Percentiles rank a stretch among this genome's conserved stretches.
phyloP scores from a whole-genome alignment of 2,888 invertebrate species.

The Adela reaumurella region DNA sequence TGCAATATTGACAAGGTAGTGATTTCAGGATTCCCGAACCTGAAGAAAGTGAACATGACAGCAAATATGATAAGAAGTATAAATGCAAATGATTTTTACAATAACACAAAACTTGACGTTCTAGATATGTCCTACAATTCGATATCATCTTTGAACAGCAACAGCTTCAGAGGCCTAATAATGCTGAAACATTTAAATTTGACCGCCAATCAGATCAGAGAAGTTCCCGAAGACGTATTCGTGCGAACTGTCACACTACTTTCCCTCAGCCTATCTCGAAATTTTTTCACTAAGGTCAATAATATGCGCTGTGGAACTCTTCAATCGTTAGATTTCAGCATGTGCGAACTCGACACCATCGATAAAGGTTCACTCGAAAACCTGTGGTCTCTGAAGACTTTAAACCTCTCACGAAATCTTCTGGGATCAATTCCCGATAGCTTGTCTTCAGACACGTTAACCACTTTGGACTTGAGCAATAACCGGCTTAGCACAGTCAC shows the following conservation, averaged over 20 bases:
- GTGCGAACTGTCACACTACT: slow-evolving; percentile 57
- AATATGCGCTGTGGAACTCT: slow-evolving; percentile 57
- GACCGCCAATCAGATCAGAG: slow-evolving; percentile 65
- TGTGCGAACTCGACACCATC: slow-evolving; percentile 61
- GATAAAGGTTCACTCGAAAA: slow-evolving; percentile 55
- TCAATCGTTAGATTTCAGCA: slow-evolving; percentile 58
- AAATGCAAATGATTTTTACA: slow-evolving; percentile 55
- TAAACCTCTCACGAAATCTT: slow-evolving; percentile 66
- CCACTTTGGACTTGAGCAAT: slow-evolving; percentile 56
- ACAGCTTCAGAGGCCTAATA: slow-evolving; percentile 58
- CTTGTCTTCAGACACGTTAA: slow-evolving; percentile 58
- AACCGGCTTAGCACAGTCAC: slow-evolving; percentile 59
- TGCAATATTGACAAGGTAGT: slow-evolving; percentile 61
- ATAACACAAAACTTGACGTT: slow-evolving; percentile 56
- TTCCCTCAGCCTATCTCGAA: slow-evolving; percentile 61
- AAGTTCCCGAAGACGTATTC: slow-evolving; percentile 57
- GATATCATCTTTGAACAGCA: slow-evolving; percentile 55
- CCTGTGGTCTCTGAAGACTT: slow-evolving; percentile 53
- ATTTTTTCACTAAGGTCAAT: slow-evolving; percentile 58
- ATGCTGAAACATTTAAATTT: slow-evolving; percentile 61
- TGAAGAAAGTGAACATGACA: slow-evolving; percentile 55
- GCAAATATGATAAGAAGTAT: slow-evolving; percentile 63
- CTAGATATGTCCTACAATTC: slow-evolving; percentile 66
- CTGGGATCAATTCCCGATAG: slow-evolving; percentile 59
- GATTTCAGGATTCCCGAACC: slow-evolving; percentile 57